Evolutionary conservation across 2,888 invertebrate species (phyloP).

Genomic region (Chironomus riparius): DNA sequence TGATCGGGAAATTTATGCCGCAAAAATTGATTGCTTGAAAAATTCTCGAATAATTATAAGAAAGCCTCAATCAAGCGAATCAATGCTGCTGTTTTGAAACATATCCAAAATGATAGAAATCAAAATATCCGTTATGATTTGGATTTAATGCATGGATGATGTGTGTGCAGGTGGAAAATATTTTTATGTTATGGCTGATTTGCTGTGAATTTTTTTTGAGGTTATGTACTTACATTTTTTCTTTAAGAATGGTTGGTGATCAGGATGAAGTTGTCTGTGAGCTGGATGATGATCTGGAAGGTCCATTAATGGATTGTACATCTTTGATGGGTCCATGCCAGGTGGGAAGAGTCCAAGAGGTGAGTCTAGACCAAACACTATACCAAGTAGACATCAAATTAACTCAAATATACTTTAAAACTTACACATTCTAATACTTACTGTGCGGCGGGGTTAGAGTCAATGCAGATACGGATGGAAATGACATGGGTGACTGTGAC

Average conservation of each 20-base stretch:
- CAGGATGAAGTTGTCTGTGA: conserved; percentile 40
- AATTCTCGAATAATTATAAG: background rate
- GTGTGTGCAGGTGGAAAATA: too few species aligned
- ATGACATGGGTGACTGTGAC: conserved; percentile 52
- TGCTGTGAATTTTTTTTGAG: too few species aligned
- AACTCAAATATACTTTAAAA: conserved; percentile 30
- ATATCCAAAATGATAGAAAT: background rate
- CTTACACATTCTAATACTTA: conserved; percentile 43
- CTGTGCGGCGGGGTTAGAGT: conserved; percentile 76
- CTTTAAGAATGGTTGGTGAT: conserved; percentile 56
- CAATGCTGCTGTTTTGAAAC: too few species aligned
- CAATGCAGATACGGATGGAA: conserved; percentile 66
- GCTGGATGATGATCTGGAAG: conserved; percentile 59
- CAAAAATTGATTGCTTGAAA: background rate
- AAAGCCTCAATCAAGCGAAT: background rate
- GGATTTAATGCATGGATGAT: too few species aligned
- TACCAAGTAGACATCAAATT: conserved; percentile 31
- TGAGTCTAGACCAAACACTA: conserved; percentile 69
- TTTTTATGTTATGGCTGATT: too few species aligned
- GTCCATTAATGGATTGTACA: conserved; percentile 64
- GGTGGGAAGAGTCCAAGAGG: conserved; percentile 66
- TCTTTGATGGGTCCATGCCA: conserved; percentile 63
- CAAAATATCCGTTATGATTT: background rate
- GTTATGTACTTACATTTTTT: conserved; percentile 62
- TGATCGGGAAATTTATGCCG: background rate